phyloP scores from a whole-genome alignment of 2,888 invertebrate genomes.

The Nowickia ferox region DNA sequence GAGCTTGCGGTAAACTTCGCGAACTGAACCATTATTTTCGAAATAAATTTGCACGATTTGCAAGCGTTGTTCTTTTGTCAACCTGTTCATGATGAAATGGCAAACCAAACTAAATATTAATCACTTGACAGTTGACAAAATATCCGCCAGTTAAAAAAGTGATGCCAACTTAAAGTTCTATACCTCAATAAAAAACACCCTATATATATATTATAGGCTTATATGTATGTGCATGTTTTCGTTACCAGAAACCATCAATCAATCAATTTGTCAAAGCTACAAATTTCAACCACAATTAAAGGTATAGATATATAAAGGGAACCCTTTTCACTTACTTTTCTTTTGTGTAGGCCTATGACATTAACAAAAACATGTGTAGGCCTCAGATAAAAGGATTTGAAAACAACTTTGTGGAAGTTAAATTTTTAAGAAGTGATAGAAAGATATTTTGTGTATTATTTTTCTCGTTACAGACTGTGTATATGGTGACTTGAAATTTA shows the following conservation, averaged over 20 bases:
- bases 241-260: slow-evolving; percentile 41
- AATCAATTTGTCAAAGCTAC: slow-evolving; percentile 52
- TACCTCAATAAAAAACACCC: too few species aligned
- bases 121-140: too few species aligned
- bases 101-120: too few species aligned
- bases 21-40: too few species aligned
- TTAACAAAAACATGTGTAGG: slow-evolving; percentile 20
- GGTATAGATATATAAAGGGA: slow-evolving; percentile 19
- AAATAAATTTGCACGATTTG: too few species aligned
- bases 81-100: too few species aligned
- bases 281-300: slow-evolving; percentile 33
- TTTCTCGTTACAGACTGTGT: background rate
- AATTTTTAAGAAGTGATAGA: background rate
- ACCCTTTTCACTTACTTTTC: background rate
- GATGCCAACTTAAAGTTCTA: too few species aligned
- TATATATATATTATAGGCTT: background rate
- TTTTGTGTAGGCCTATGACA: slow-evolving; percentile 8
- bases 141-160: too few species aligned
- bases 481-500: too few species aligned
- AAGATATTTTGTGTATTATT: background rate
- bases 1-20: too few species aligned
- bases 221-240: slow-evolving; percentile 5
- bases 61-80: too few species aligned
- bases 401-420: background rate
- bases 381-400: slow-evolving; percentile 25